These are phyloP conservation scores for Zaprionus ornatus DNA, from an alignment of 1,140 invertebrate species.

Conservation along the genomic window DNA sequence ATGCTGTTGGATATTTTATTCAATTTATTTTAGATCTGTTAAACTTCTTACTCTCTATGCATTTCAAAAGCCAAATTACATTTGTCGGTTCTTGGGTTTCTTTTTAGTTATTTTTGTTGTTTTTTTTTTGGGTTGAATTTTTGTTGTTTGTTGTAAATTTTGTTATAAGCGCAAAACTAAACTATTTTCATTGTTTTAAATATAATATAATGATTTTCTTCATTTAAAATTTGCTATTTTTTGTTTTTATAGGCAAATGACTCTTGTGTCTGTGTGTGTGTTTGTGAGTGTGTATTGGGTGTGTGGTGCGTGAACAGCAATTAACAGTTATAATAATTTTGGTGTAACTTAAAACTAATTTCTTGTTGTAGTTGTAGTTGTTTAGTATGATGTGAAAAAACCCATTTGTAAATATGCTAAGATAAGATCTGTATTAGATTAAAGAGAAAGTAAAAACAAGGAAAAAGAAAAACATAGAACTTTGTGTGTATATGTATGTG, in stretches of 20 bases:
- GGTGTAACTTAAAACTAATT: slow-evolving; percentile 58
- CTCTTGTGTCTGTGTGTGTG: slow-evolving; percentile 25
- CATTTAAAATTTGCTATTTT: slow-evolving; percentile 51
- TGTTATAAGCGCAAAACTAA: slow-evolving; percentile 63
- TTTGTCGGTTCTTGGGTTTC: slow-evolving; percentile 13
- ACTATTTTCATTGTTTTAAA: slow-evolving; percentile 48
- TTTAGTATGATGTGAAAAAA: slow-evolving; percentile 37
- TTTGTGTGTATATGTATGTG: slow-evolving; percentile 32
- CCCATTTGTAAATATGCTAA: slow-evolving; percentile 34
- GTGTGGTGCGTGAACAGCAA: slow-evolving; percentile 74
- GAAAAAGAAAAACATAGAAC: slow-evolving; percentile 32
- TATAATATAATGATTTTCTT: slow-evolving; percentile 13
- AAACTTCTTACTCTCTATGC: slow-evolving; percentile 48
- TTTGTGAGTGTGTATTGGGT: slow-evolving; percentile 34
- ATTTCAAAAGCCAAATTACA: slow-evolving; percentile 62
- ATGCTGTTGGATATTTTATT: slow-evolving; percentile 43
- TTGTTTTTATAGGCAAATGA: slow-evolving; percentile 47
- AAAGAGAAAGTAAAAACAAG: slow-evolving; percentile 39
- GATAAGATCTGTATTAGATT: slow-evolving; percentile 39
- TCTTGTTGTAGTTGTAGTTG: slow-evolving; percentile 28
- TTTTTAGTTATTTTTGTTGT: slow-evolving; percentile 10
- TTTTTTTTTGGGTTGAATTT: slow-evolving; percentile 31
- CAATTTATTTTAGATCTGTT: slow-evolving; percentile 51
- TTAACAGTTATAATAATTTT: slow-evolving; percentile 57
- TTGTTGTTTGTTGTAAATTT: slow-evolving; percentile 56